Base-by-base conservation (phyloP, 2,113 vertebrate genomes). In the Ranitomeya imitator region DNA sequence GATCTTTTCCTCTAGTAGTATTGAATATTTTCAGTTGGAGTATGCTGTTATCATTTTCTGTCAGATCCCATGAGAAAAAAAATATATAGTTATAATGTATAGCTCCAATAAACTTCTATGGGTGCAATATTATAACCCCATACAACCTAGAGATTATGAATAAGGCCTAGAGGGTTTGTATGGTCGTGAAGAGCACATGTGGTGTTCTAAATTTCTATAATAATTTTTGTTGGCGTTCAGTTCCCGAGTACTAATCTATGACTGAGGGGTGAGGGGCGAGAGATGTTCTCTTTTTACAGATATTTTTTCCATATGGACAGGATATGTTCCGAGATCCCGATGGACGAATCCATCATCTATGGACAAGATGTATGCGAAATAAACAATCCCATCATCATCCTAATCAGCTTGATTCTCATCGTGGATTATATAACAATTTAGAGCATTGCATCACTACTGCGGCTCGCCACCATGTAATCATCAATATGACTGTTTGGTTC, bases 221-320 rank as follows among this genome's bases (percentile, higher is more conserved):
- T n/a, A 10, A n/a, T n/a, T 8, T n/a, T n/a, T n/a, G 2, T 18
- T 57, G 12, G 1, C 1, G 55, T 3, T n/a, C 15, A 26, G 69
- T 71, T 26, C 69, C 69, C 37, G 69, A 71, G 16, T 26, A 31
- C 69, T 71, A 37, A 71, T 71, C 69, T 71, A 26, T 10, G 21
- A 1, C 63, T 37, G 69, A 74, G 71, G 26, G 15, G 15, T 37
- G 69, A 74, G 71, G 26, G 15, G 15, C 45, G 71, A 37, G 37
- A 74, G 16, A 74, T 6, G 31, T 18, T 74, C 2, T 45, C 37
- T 45, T 74, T 18, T 8, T 45, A 7, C 31, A 74, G 26, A 37
- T 37, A n/a, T 45, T 74, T 18, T 74, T 74, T 74, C 71, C 71
- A 74, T 74, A 74, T 74, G 71, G 31, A 74, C 71, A 74, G 71